A percentile compares a stretch with the other conserved stretches of the same genome.
Conservation (phyloP, 2,113 vertebrate species). For the Thymallus thymallus region DNA sequence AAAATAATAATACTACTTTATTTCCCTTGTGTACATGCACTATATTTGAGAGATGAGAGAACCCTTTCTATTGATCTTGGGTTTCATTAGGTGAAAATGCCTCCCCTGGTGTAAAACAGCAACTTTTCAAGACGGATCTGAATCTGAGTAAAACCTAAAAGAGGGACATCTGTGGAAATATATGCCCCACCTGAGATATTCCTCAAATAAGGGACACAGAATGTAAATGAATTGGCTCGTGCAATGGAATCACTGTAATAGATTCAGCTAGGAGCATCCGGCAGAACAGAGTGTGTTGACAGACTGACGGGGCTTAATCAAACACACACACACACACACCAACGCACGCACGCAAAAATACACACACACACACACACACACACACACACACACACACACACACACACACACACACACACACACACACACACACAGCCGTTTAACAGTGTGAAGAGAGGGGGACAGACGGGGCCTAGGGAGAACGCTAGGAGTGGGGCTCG, state of each 20-base stretch:
- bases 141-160: constrained; percentile 59
- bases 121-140: constrained; percentile 61
- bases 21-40: constrained; percentile 73
- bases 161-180: constrained; percentile 57
- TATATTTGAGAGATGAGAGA: constrained; percentile 69
- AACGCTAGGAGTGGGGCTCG: constrained; percentile 29
- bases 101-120: constrained; percentile 61
- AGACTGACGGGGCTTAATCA: constrained; percentile 57
- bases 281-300: constrained; percentile 43
- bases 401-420: constrained; percentile 14
- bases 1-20: constrained; percentile 73
- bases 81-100: constrained; percentile 76
- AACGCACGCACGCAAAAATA: constrained; percentile 4
- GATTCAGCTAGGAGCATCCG: constrained; percentile 61
- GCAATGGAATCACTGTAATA: constrained; percentile 66
- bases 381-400: not conserved
- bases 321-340: constrained; percentile 36
- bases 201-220: constrained; percentile 64
- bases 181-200: constrained; percentile 67
- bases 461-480: constrained; percentile 29
- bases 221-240: constrained; percentile 69
- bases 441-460: constrained; percentile 58
- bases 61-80: constrained; percentile 68
- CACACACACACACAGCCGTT: constrained; percentile 37
- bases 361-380: constrained; percentile 4